Evolutionary conservation across 2,888 invertebrate genomes (phyloP), one percentile per base, ranked within the genome.

Genomic region (Julus scanicus): DNA sequence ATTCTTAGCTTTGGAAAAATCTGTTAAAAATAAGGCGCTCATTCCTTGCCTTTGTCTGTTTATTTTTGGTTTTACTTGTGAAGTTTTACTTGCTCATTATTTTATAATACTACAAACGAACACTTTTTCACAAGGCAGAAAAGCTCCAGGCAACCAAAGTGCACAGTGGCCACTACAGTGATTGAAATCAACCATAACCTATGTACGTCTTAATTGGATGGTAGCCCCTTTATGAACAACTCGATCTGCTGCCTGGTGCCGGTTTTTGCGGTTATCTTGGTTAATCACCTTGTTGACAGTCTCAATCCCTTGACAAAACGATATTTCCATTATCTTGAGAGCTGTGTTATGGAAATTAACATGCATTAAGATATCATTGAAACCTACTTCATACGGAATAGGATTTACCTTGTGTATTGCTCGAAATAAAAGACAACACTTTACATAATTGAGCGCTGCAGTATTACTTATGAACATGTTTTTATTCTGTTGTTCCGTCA

Each of bases 251-350:
- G 37, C 80, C 37, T 37, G 80, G 80, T 15, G 80, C 37, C 3
- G 8, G 29, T 29, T 20, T 71, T 20, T 71, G 37, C 80, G 80
- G 37, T 37, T 80, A 37, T 80, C 37, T 37, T 13, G 37, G 71
- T 71, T 80, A 37, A 80, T 80, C 80, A 29, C 37, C 80, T 37
- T 80, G 80, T 80, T 80, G 80, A 80, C 80, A 37, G 80, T 37
- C 15, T 80, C 80, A 37, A 37, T 80, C 80, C 8, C 37, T 80
- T 13, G 80, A 29, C 80, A 80, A 80, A 80, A 80, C 29, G 9
- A 37, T 37, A 80, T 80, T 80, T 80, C 80, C 0, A 15, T 37
- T 37, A 37, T 44, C 29, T 80, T 8, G 37, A 29, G 37, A 15
- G 37, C 9, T 80, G 6, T 44, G 80, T 37, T 13, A 37, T 80